Evolutionary conservation across 2,113 vertebrate species (phyloP).

Genomic region (Lota lota): DNA sequence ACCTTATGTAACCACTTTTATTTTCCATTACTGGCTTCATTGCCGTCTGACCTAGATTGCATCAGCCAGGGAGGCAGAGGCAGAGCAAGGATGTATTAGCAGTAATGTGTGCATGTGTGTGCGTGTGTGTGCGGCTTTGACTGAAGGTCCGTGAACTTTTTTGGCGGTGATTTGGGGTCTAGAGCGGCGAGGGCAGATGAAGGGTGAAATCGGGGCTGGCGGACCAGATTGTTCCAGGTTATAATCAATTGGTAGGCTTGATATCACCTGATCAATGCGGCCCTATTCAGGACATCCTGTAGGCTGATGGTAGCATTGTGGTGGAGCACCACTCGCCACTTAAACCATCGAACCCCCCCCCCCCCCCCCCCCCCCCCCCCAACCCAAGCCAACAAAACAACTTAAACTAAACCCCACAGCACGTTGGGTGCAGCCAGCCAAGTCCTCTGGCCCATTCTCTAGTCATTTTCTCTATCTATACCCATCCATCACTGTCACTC

Average conservation of each 20-base stretch:
- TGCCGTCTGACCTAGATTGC: constrained; percentile 76
- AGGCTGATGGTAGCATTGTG: constrained; percentile 43
- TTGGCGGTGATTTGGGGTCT: background rate
- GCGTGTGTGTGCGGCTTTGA: background rate
- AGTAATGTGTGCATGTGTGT: constrained; percentile 15
- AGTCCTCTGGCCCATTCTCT: constrained; percentile 8
- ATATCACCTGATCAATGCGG: constrained; percentile 57
- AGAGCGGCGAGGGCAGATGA: constrained; percentile 31
- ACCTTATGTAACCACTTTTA: constrained; percentile 75
- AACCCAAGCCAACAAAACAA: too few species aligned
- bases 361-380: constrained; percentile 2
- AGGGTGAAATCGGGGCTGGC: constrained; percentile 42
- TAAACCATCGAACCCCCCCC: constrained; percentile 16
- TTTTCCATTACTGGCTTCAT: constrained; percentile 73
- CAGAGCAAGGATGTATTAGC: constrained; percentile 64
- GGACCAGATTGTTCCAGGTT: constrained; percentile 16
- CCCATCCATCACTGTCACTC: background rate
- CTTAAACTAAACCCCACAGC: constrained; percentile 24
- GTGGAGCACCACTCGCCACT: constrained; percentile 24
- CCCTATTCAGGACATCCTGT: constrained; percentile 51
- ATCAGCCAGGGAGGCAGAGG: constrained; percentile 69
- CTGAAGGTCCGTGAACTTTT: background rate
- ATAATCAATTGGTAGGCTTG: constrained; percentile 24
- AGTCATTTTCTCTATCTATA: background rate
- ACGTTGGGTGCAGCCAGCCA: constrained; percentile 7